These are phyloP conservation scores for Sweltsa coloradensis DNA, from an alignment of 1,140 invertebrate genomes.

Conservation along the genomic window DNA sequence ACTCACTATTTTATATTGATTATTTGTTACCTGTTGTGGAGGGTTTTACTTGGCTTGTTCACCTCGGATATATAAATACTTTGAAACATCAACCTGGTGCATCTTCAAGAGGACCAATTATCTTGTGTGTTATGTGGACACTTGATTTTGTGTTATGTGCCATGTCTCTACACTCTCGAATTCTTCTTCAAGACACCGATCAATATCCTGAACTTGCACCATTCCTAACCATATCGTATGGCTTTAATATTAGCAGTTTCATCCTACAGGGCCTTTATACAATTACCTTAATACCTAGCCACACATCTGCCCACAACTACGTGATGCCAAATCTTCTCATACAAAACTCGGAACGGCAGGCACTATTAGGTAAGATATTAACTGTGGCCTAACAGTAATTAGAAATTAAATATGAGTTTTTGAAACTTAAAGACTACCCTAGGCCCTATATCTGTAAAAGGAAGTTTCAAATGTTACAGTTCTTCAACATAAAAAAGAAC, in stretches of 20 bases:
- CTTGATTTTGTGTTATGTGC: constrained; percentile 45
- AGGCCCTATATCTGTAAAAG: background rate
- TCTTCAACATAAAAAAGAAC: background rate
- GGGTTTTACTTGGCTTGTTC: constrained; percentile 62
- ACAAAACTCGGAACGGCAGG: constrained; percentile 6
- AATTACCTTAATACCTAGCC: background rate
- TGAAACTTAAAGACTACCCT: background rate
- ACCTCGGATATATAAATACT: constrained; percentile 58
- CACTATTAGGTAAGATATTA: constrained; percentile 6
- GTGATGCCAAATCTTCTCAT: background rate
- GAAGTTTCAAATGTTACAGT: background rate
- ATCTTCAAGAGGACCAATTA: constrained; percentile 47
- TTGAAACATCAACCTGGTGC: constrained; percentile 44
- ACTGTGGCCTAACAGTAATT: background rate
- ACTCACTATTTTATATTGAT: constrained; percentile 33
- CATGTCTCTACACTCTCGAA: constrained; percentile 36
- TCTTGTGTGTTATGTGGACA: constrained; percentile 50
- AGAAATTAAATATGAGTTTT: background rate
- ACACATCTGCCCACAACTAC: background rate
- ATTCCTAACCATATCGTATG: constrained; percentile 25
- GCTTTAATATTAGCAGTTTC: constrained; percentile 34
- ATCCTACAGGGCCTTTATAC: constrained; percentile 21
- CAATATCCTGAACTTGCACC: constrained; percentile 26
- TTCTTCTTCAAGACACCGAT: constrained; percentile 19
- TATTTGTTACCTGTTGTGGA: constrained; percentile 53